Percentiles rank a stretch among this genome's conserved stretches.
Conservation (phyloP, 2,113 vertebrate genomes). For the Mustela lutreola region DNA sequence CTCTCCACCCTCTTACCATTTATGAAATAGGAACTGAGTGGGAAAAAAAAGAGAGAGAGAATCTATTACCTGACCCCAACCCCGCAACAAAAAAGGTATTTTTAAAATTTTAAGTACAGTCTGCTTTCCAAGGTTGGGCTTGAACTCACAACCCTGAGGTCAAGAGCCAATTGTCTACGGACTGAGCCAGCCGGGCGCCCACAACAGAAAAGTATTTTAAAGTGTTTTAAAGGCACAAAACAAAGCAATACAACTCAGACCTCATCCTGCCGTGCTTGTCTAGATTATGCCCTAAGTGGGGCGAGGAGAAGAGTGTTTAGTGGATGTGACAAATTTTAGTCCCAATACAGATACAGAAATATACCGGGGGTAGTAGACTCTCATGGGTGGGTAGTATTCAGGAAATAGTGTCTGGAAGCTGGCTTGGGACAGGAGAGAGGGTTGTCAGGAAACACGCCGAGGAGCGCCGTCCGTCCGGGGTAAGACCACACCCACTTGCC, state of each 20-base stretch:
- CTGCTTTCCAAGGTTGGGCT: not conserved
- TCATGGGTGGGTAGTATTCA: accelerated
- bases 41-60: not conserved
- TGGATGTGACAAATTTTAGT: no score
- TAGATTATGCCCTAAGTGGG: accelerated
- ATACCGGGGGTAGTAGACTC: not conserved
- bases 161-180: not conserved
- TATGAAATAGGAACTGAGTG: not conserved
- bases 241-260: not conserved
- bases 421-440: not conserved
- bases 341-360: accelerated
- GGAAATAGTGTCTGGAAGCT: not conserved
- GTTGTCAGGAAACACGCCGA: accelerated
- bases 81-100: not conserved
- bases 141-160: not conserved
- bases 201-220: not conserved
- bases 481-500: accelerated
- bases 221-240: not conserved
- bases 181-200: not conserved
- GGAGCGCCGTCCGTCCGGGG: not conserved
- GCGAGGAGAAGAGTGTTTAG: no score
- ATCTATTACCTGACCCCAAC: not conserved
- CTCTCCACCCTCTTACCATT: no score
- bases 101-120: not conserved
- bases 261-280: no score